Base-by-base conservation (phyloP, 2,888 invertebrate genomes). In the Balanococcus diminutus region DNA sequence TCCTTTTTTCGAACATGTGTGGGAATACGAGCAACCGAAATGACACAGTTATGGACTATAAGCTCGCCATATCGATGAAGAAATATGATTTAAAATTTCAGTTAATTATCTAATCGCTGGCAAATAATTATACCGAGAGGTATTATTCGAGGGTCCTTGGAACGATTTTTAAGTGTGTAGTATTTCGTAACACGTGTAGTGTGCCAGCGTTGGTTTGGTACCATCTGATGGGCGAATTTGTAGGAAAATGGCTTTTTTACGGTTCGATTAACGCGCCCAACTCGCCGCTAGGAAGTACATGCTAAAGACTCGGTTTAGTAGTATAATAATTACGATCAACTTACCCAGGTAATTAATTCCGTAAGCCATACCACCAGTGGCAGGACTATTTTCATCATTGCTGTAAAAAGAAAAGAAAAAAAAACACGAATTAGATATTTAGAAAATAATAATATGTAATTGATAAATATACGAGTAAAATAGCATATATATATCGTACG, bases 311-410 rank as follows among this genome's bases (percentile, higher is more conserved):
- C 3, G 19, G 72, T 72, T 31, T 28, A 28, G 6, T 28, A 51
- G 46, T n/a, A 72, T 6, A 32, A 79, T 81, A 42, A 16, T 25
- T 42, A 46, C 14, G 6, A 81, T 32, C 0, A 42, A 84, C 84
- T 84, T 75, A 84, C 84, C 84, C 84, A 84, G 8, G 84, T 84
- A 42, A 84, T 84, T 84, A 84, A 84, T 84, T 84, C 84, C 19
- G 84, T 84, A 36, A 84, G 75, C 75, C 86, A 87, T 86, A 87
- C 86, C 25, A 86, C 86, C 56, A 81, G 83, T 42, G 79, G 36
- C 81, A 86, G 84, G 36, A 86, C 79, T 81, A 75, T 42, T 79
- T 84, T 81, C 79, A 81, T 87, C 61, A 86, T 85, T 46, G 39
- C 83, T 81, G 75, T n/a, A 42, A 84, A 86, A n/a, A 86, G 32